Base-by-base conservation (phyloP, 2,888 invertebrate genomes). In the Leuctra nigra region DNA sequence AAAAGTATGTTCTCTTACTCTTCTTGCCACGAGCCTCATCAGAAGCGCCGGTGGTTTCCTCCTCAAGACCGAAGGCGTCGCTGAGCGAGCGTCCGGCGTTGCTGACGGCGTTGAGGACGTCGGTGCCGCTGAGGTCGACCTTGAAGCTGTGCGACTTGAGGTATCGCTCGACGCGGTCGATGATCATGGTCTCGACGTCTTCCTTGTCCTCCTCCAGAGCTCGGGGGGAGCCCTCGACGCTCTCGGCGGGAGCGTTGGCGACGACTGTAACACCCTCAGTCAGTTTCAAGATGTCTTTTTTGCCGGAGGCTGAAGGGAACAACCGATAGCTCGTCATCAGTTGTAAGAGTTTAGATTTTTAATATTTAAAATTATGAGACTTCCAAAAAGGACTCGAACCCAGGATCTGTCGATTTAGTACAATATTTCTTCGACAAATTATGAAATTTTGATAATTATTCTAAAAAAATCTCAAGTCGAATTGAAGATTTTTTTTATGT, bases 251-350 rank as follows among this genome's bases (percentile, higher is more conserved):
- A 36, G 80, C 74, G 38, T 86, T 87, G 70, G 86, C 84, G 58
- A 90, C 84, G 22, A 91, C 86, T 48, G 90, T 89, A 53, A 91
- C 87, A 55, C 91, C 91, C 64, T 91, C 90, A 56, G 87, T 83
- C 41, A 91, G 72, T 7, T 86, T 81, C 68, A 89, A 88, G 60
- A 82, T 83, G 67, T 91, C 90, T 70, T 87, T n/a, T n/a, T n/a
- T 88, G 64, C 85, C 84, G 50, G 84, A 83, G 7, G 11, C 50
- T 50, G 33, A 11, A 48, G 20, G n/a, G 16, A 6, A 29, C 6
- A 29, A 11, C 11, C 29, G 11, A 29, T n/a, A n/a, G n/a, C n/a
- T n/a, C n/a, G n/a, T n/a, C n/a, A n/a, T n/a, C n/a, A n/a, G n/a
- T n/a, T n/a, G n/a, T n/a, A n/a, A n/a, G n/a, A n/a, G n/a, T n/a